A percentile compares a stretch with the other conserved stretches of the same genome.
phyloP scores from a whole-genome alignment of 2,797 vertebrate species.

The Lutjanus campechanus region DNA sequence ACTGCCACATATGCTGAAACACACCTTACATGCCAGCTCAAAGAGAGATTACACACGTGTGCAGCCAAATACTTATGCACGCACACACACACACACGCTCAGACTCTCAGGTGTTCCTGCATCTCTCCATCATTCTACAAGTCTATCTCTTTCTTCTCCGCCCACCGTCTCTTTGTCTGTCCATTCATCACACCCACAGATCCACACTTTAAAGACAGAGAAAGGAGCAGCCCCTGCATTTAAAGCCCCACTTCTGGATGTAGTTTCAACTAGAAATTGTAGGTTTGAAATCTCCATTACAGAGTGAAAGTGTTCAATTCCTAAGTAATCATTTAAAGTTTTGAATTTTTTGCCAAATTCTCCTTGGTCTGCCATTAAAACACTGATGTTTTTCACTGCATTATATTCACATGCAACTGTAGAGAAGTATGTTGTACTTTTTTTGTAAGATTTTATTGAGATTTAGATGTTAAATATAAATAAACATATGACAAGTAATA shows the following conservation, averaged over 20 bases:
- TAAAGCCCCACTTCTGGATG: conserved; percentile 29
- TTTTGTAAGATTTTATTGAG: background rate
- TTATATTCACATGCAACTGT: background rate
- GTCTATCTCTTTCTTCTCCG: conserved; percentile 63
- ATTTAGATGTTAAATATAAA: no score
- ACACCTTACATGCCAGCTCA: conserved; percentile 59
- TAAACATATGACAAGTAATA: no score
- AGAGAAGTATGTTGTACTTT: conserved; percentile 1
- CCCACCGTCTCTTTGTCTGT: conserved; percentile 69
- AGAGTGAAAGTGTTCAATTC: background rate
- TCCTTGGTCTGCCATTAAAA: background rate
- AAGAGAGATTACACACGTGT: conserved; percentile 66
- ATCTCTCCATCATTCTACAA: conserved; percentile 74
- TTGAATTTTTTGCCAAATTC: background rate
- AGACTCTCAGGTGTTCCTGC: conserved; percentile 51
- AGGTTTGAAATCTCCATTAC: background rate
- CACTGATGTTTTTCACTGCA: background rate
- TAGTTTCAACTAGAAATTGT: background rate
- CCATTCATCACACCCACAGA: conserved; percentile 81
- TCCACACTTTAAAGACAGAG: conserved; percentile 52
- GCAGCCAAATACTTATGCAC: conserved; percentile 16
- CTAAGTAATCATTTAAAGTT: background rate
- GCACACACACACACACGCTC: conserved; percentile 27
- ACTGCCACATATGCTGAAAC: conserved; percentile 67
- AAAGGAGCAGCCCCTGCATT: conserved; percentile 29